Evolutionary conservation across 2,797 vertebrate species (phyloP).

Genomic region (Amblyopsis hoosieri): DNA sequence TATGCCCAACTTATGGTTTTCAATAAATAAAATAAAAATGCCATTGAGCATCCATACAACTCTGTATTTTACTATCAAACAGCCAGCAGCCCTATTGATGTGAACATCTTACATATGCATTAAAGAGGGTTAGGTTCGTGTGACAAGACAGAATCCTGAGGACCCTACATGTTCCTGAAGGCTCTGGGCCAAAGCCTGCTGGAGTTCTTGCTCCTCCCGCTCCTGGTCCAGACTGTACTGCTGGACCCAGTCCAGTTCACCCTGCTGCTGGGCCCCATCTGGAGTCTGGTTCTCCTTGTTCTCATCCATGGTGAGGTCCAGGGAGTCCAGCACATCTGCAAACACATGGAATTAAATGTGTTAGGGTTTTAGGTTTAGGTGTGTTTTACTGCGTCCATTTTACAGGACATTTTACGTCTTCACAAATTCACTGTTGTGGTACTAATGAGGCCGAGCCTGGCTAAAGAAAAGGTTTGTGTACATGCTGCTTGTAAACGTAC

Average conservation of each 20-base stretch:
- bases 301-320: constrained; percentile 93
- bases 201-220: constrained; percentile 95
- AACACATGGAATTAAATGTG: not conserved
- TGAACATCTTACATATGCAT: not conserved
- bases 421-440: no score
- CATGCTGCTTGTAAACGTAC: no score
- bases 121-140: not conserved
- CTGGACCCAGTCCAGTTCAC: constrained; percentile 95
- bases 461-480: no score
- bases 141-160: not conserved
- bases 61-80: no score
- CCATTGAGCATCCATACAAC: no score
- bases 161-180: constrained; percentile 94
- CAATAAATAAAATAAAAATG: no score
- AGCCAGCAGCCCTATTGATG: not conserved
- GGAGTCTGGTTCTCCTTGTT: constrained; percentile 99
- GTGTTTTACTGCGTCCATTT: no score
- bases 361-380: no score
- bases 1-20: no score
- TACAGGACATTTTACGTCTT: no score
- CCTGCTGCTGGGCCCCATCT: constrained; percentile 82
- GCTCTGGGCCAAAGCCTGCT: constrained; percentile 96
- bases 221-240: constrained; percentile 93
- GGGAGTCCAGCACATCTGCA: constrained; percentile 73
- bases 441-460: no score